Percentiles rank a stretch among this genome's conserved stretches.
phyloP scores from a whole-genome alignment of 2,113 vertebrate genomes.

The Balaenoptera acutorostrata region DNA sequence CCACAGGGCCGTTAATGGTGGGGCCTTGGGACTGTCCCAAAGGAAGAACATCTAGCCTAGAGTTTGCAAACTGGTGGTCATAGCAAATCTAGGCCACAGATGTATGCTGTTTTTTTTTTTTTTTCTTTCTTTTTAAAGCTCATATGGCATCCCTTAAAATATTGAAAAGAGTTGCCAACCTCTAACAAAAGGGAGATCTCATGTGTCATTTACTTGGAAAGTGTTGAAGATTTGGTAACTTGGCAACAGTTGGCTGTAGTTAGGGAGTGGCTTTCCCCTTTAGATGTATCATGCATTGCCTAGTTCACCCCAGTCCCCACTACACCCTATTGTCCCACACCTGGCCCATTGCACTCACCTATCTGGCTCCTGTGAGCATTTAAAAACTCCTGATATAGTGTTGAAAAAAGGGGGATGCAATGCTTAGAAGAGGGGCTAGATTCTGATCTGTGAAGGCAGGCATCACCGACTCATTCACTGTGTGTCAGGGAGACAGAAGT shows the following conservation, averaged over 20 bases:
- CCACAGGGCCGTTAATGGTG: neutral
- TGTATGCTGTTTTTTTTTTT: neutral
- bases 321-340: neutral
- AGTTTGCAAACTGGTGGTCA: neutral
- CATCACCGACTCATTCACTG: neutral
- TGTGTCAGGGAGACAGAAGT: neutral
- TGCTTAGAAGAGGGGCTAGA: neutral
- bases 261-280: neutral
- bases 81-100: neutral
- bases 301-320: neutral
- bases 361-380: neutral
- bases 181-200: neutral
- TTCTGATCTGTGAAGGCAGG: neutral
- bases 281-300: fast-evolving
- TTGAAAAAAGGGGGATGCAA: neutral
- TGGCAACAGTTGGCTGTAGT: neutral
- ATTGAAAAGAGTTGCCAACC: neutral
- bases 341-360: neutral
- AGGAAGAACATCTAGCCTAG: neutral
- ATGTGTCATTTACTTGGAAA: neutral
- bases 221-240: neutral
- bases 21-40: too few relatives aligned
- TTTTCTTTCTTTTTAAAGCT: neutral
- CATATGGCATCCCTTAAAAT: neutral
- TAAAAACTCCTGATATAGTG: neutral